Percentiles rank a stretch among this genome's conserved stretches.
These are phyloP conservation scores for Blomia tropicalis DNA, from an alignment of 2,888 invertebrate genomes.

Conservation along the genomic window DNA sequence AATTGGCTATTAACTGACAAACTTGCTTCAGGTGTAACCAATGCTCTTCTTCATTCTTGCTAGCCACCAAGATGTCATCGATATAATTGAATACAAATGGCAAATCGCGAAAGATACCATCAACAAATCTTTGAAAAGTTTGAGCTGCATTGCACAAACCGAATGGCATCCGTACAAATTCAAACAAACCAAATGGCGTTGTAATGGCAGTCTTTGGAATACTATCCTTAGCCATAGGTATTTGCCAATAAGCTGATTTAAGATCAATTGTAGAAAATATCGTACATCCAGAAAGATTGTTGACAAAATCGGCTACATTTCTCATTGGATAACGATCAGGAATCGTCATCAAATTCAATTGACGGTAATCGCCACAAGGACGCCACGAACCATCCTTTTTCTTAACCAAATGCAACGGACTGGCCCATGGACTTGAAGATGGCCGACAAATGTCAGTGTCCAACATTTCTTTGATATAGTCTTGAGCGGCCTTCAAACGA, in stretches of 20 bases:
- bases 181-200: neutral
- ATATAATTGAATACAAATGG: neutral
- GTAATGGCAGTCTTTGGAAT: neutral
- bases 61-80: constrained; percentile 21
- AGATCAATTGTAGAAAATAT: constrained; percentile 31
- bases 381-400: constrained; percentile 26
- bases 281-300: constrained; percentile 28
- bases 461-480: neutral
- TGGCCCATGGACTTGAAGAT: neutral
- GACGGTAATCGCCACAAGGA: constrained; percentile 36
- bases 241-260: constrained; percentile 34
- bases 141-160: neutral
- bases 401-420: constrained; percentile 11
- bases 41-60: constrained; percentile 22
- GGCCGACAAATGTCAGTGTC: neutral
- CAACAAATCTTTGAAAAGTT: neutral
- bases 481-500: neutral
- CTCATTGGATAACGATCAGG: constrained; percentile 36
- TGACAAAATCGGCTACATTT: constrained; percentile 34
- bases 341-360: constrained; percentile 33
- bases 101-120: neutral
- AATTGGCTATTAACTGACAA: neutral
- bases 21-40: constrained; percentile 18
- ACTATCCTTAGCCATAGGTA: constrained; percentile 31
- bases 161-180: neutral